A percentile compares a stretch with the other conserved stretches of the same genome.
These are phyloP conservation scores for Chaitophorus viminalis DNA, from an alignment of 2,888 invertebrate genomes.

Conservation along the genomic window DNA sequence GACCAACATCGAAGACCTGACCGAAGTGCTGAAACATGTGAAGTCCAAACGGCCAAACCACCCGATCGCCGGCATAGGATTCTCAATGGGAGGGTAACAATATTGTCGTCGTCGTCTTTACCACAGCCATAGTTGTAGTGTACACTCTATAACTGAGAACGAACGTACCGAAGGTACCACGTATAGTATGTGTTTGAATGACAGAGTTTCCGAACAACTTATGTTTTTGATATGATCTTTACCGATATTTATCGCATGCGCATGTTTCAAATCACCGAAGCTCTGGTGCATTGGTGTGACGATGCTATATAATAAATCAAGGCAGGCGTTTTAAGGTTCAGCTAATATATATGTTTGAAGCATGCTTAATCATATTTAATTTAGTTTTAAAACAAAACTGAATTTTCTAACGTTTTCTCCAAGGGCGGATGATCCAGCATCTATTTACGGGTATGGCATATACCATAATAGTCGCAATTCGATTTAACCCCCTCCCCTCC, in stretches of 20 bases:
- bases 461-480: too few relatives aligned
- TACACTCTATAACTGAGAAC: slow-evolving; percentile 33
- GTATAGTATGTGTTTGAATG: background rate
- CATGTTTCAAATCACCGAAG: background rate
- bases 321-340: background rate
- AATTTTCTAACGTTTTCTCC: background rate
- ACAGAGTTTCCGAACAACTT: background rate
- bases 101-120: slow-evolving; percentile 1
- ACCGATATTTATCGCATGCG: slow-evolving; percentile 15
- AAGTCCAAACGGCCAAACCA: slow-evolving; percentile 72
- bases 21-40: slow-evolving; percentile 78
- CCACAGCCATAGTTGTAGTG: slow-evolving; percentile 24
- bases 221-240: background rate
- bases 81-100: slow-evolving; percentile 82
- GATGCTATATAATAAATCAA: background rate
- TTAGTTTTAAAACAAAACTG: background rate
- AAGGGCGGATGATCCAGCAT: too few relatives aligned
- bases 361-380: background rate
- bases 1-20: slow-evolving; percentile 81
- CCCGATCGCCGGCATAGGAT: slow-evolving; percentile 80
- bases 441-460: too few relatives aligned
- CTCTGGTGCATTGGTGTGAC: background rate
- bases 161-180: slow-evolving; percentile 51
- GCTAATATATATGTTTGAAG: background rate
- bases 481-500: too few relatives aligned